Base-by-base conservation (phyloP, 2,888 invertebrate species). In the Cabera pusaria region DNA sequence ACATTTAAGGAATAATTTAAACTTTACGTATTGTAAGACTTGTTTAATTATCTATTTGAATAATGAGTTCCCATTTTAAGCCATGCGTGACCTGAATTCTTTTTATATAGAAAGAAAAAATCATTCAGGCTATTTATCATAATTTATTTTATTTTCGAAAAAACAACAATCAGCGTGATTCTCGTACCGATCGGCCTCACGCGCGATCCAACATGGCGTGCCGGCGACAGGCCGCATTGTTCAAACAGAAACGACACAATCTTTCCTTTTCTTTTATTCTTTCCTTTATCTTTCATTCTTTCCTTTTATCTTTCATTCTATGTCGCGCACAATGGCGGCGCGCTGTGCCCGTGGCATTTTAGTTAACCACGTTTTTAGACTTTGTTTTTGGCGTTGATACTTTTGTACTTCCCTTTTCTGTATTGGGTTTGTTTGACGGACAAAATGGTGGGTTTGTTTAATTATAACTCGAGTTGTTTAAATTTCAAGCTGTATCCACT, bases 241-340 rank as follows among this genome's bases (percentile, higher is more conserved):
- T 83, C 84, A 82, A 82, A 85, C 85, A 79, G 72, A 82, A 81
- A 81, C 83, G 80, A 84, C 78, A 83, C 81, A 81, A 78, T 77
- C 68, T 76, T 82, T 80, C 59, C 56, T 63, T 72, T 43, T 37
- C 41, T 35, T 43, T 43, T 43, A 43, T 43, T 43, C 23, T 71
- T 72, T 72, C 50, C 61, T 61, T 67, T 64, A 52, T 50, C 48
- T 55, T 55, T 68, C 54, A 67, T 69, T 64, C 71, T 75, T 75
- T 77, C 38, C 34, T 40, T 44, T 44, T 69, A 67, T 73, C 72
- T 80, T 79, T 77, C 72, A 70, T 80, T 73, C 74, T 67, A 62
- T 70, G 60, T 62, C 53, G 53, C 49, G 54, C 66, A 84, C 85
- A 86, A 87, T 85, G 84, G 85, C 81, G 64, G 77, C 72, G 67